Evolutionary conservation across 2,888 invertebrate genomes (phyloP).

Genomic region (Heteropelma amictum): DNA sequence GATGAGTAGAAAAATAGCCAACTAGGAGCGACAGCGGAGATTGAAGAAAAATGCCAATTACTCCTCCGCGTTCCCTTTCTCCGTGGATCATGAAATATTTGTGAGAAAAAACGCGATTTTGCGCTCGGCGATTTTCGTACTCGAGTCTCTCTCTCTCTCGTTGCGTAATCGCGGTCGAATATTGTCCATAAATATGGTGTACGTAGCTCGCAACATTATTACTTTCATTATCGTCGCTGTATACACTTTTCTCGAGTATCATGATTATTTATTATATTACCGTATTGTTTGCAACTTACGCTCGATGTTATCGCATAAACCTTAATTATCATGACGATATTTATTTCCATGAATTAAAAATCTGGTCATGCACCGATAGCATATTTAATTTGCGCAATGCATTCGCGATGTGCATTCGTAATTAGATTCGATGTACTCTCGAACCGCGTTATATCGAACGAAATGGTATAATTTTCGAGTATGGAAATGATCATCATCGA

Average conservation of each 20-base stretch:
- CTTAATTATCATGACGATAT: background rate
- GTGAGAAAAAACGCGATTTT: background rate
- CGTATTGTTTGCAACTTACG: background rate
- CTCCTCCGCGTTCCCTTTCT: background rate
- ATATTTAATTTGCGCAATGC: constrained; percentile 36
- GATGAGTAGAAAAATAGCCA: background rate
- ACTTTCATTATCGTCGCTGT: background rate
- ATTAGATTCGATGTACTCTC: background rate
- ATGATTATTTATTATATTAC: background rate
- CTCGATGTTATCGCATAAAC: background rate
- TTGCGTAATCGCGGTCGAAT: constrained; percentile 29
- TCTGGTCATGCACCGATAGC: constrained; percentile 18
- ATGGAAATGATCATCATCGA: no score
- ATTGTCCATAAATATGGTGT: no score
- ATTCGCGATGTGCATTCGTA: constrained; percentile 18
- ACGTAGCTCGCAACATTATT: no score
- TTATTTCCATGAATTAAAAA: constrained; percentile 19
- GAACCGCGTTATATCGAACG: background rate
- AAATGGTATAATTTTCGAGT: no score
- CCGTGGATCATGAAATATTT: background rate
- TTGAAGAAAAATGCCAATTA: constrained; percentile 5
- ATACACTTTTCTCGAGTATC: background rate
- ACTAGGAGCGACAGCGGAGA: background rate
- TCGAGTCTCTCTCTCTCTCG: background rate
- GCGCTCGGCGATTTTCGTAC: background rate